Conservation (phyloP, 2,113 vertebrate species). For the Arothron firmamentum region DNA sequence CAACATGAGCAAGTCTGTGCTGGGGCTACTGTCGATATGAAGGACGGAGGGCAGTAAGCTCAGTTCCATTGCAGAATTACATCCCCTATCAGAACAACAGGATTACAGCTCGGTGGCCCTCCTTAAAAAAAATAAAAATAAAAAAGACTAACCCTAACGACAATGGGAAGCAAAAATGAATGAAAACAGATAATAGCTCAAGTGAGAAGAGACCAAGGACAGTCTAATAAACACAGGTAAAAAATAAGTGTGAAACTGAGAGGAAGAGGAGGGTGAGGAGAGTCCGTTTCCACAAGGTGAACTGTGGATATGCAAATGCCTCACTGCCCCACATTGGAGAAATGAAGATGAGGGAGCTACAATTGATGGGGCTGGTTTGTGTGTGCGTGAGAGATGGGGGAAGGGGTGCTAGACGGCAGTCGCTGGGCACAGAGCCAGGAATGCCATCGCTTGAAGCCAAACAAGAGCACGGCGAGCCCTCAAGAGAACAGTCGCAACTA, state of each 20-base stretch:
- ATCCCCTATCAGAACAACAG: conserved; percentile 59
- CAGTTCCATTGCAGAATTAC: conserved; percentile 58
- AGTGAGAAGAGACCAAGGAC: conserved; percentile 23
- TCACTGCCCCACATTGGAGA: conserved; percentile 23
- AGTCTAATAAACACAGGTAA: conserved; percentile 26
- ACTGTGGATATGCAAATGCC: conserved; percentile 25
- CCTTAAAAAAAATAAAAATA: conserved; percentile 57
- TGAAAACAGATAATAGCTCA: background rate
- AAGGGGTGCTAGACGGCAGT: conserved; percentile 72
- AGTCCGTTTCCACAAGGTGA: conserved; percentile 10
- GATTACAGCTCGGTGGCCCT: conserved; percentile 59
- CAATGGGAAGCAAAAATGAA: conserved; percentile 17
- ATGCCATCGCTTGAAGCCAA: conserved; percentile 79
- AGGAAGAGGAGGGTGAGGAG: conserved; percentile 10
- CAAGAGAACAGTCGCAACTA: conserved; percentile 57
- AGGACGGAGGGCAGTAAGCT: conserved; percentile 51
- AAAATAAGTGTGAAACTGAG: conserved; percentile 11
- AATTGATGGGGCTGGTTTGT: conserved; percentile 40
- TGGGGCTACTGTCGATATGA: conserved; percentile 16
- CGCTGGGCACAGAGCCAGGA: conserved; percentile 86
- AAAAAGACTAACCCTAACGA: conserved; percentile 37
- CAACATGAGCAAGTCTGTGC: conserved; percentile 12
- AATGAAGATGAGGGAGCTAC: conserved; percentile 31
- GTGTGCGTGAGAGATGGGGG: conserved; percentile 50
- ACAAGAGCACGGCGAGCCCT: conserved; percentile 71